phyloP scores from a whole-genome alignment of 1,140 invertebrate genomes.

The Nephotettix cincticeps region DNA sequence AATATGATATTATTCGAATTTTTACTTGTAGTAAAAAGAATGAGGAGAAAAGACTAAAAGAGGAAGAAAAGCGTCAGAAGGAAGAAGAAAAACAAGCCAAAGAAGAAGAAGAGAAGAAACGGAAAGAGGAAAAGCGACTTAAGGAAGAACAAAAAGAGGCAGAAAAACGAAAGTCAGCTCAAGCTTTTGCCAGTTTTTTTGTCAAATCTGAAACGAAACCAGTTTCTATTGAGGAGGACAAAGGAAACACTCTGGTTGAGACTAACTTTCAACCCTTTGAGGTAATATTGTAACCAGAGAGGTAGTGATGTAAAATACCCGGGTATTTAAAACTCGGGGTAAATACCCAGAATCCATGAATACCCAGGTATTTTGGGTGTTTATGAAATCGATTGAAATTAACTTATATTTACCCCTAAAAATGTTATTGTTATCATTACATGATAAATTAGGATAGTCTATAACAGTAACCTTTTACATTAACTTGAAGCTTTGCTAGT shows the following conservation, averaged over 20 bases:
- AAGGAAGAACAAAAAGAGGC: conserved; percentile 44
- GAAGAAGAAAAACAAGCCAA: conserved; percentile 53
- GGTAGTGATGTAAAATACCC: no score
- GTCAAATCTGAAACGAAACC: conserved; percentile 43
- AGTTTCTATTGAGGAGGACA: conserved; percentile 41
- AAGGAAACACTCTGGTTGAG: conserved; percentile 33
- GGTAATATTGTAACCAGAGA: no score
- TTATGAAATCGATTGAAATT: no score
- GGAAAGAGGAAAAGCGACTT: conserved; percentile 65
- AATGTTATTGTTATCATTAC: no score
- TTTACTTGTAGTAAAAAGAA: conserved; percentile 16
- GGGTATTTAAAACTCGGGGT: no score
- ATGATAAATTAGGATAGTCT: no score
- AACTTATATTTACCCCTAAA: no score
- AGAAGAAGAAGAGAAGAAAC: conserved; percentile 67
- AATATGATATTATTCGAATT: no score
- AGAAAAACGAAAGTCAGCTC: conserved; percentile 46
- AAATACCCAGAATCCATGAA: no score
- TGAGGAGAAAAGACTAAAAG: conserved; percentile 25
- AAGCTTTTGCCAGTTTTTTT: conserved; percentile 31
- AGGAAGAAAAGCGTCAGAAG: conserved; percentile 47
- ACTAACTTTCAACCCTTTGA: conserved; percentile 14
- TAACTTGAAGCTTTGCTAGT: no score
- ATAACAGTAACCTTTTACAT: no score
- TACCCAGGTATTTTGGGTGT: no score